Evolutionary conservation across 1,140 invertebrate species (phyloP).

Genomic region (Bombus vancouverensis): DNA sequence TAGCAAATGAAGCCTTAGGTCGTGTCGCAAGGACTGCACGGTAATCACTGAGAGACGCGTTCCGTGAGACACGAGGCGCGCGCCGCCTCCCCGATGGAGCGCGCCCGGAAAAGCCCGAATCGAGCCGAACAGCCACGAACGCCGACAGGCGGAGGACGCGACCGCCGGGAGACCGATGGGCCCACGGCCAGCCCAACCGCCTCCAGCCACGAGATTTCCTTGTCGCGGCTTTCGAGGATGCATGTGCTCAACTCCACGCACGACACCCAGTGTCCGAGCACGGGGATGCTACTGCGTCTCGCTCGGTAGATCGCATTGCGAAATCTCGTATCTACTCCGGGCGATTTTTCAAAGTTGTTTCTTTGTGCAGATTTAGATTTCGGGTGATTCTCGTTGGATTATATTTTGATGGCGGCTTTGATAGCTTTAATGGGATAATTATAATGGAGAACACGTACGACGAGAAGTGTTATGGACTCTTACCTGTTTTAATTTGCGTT

Average conservation of each 20-base stretch:
- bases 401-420: background rate
- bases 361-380: background rate
- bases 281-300: background rate
- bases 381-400: background rate
- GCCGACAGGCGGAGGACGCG: background rate
- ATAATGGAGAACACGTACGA: background rate
- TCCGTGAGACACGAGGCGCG: constrained; percentile 66
- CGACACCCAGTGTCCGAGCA: background rate
- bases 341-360: background rate
- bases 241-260: constrained; percentile 5
- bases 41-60: constrained; percentile 60
- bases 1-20: constrained; percentile 15
- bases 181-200: constrained; percentile 34
- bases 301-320: background rate
- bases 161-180: constrained; percentile 38
- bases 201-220: constrained; percentile 47
- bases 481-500: too few relatives aligned
- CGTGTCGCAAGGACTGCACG: constrained; percentile 62
- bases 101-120: constrained; percentile 44
- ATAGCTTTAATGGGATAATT: background rate
- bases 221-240: constrained; percentile 40
- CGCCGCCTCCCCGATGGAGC: constrained; percentile 60
- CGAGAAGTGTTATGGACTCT: too few relatives aligned
- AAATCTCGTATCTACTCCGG: background rate
- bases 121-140: constrained; percentile 26